phyloP scores from a whole-genome alignment of 1,140 invertebrate species.

The Trichonephila inaurata region DNA sequence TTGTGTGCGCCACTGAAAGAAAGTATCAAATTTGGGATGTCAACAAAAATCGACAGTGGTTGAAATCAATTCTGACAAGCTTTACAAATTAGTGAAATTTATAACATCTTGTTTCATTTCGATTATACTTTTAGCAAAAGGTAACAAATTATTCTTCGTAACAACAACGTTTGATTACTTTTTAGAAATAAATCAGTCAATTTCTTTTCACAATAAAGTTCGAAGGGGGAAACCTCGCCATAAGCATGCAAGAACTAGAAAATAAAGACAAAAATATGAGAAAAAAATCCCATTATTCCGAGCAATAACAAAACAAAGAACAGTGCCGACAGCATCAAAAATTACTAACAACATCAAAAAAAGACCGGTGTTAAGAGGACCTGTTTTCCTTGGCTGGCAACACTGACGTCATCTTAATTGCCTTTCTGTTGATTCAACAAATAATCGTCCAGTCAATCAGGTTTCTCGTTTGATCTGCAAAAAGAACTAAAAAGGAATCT shows the following conservation, averaged over 20 bases:
- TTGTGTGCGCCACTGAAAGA: too few relatives aligned
- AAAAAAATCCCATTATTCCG: background rate
- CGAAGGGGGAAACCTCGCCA: background rate
- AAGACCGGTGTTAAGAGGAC: background rate
- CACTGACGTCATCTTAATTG: conserved; percentile 42
- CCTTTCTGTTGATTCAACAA: background rate
- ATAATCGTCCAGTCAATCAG: conserved; percentile 33
- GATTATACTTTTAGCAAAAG: too few relatives aligned
- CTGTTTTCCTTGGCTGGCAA: conserved; percentile 6
- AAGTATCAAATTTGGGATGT: too few relatives aligned
- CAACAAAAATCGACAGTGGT: too few relatives aligned
- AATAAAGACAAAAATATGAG: too few relatives aligned
- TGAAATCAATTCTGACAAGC: too few relatives aligned
- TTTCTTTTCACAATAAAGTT: background rate
- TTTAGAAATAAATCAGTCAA: background rate
- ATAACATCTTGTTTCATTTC: too few relatives aligned
- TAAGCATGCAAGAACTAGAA: background rate
- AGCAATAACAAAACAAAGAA: background rate
- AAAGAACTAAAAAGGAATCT: background rate
- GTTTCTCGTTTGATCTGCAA: background rate
- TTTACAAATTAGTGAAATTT: too few relatives aligned
- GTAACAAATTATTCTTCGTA: too few relatives aligned
- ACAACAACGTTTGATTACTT: background rate
- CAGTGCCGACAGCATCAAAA: background rate
- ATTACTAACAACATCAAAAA: background rate